Conservation (phyloP, 2,888 invertebrate species). For the Xylota segnis region DNA sequence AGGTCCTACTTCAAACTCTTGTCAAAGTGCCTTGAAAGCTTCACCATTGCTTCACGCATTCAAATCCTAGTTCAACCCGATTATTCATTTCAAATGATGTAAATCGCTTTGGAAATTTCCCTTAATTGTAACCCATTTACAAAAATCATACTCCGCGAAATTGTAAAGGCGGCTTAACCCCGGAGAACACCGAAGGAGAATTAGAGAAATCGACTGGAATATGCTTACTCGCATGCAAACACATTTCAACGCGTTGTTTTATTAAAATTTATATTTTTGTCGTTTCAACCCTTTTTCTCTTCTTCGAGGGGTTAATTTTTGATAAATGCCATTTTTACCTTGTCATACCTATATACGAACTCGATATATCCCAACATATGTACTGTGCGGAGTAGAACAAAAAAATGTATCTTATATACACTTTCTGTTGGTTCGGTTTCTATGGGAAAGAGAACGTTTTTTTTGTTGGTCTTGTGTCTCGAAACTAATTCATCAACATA, state of each 20-base stretch:
- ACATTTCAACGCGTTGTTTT: constrained; percentile 67
- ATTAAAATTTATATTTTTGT: constrained; percentile 63
- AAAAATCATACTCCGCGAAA: constrained; percentile 57
- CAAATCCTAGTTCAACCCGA: not conserved
- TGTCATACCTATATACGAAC: constrained; percentile 30
- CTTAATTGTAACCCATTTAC: constrained; percentile 63
- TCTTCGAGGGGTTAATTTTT: constrained; percentile 58
- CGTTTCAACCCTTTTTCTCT: constrained; percentile 70
- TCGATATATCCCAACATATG: not conserved
- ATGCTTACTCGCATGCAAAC: constrained; percentile 50
- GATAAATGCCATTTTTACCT: constrained; percentile 73
- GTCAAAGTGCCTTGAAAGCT: too few species aligned
- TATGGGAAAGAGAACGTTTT: constrained; percentile 52
- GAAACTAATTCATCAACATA: constrained; percentile 76
- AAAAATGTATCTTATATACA: constrained; percentile 13
- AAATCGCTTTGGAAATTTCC: constrained; percentile 64
- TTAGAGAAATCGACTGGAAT: constrained; percentile 23
- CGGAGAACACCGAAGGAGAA: not conserved
- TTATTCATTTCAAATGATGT: constrained; percentile 4
- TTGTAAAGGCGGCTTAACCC: not conserved
- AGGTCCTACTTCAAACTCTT: too few species aligned
- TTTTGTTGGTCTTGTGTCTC: constrained; percentile 41
- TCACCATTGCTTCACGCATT: too few species aligned
- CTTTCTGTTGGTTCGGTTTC: constrained; percentile 66
- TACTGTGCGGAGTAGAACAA: not conserved